Conservation (phyloP, 2,797 vertebrate species). For the Rachycentron canadum region DNA sequence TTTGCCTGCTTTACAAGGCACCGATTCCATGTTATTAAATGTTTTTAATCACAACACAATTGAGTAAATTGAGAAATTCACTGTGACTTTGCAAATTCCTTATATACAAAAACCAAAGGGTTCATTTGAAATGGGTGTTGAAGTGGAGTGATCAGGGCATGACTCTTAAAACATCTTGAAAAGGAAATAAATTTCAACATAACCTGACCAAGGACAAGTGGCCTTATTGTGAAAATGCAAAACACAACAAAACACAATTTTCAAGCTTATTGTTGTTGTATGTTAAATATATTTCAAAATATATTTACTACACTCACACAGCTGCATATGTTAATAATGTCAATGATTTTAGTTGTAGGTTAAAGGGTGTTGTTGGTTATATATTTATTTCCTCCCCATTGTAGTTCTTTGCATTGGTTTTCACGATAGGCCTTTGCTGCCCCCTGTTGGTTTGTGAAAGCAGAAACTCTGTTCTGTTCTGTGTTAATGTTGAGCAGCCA, state of each 20-base stretch:
- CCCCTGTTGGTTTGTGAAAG: not conserved
- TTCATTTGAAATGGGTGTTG: not conserved
- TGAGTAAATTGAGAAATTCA: not conserved
- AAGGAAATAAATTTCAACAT: not conserved
- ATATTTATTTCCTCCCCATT: too few relatives aligned
- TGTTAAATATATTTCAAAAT: not conserved
- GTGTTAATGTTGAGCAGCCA: not conserved
- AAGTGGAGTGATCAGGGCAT: not conserved
- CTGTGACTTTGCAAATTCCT: not conserved
- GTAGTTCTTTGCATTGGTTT: not conserved
- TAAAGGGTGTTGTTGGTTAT: not conserved
- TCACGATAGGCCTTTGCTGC: not conserved
- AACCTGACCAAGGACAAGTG: not conserved
- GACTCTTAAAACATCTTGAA: not conserved
- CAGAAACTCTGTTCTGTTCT: not conserved
- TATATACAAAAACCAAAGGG: not conserved
- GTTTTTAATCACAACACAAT: not conserved
- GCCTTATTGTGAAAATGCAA: not conserved
- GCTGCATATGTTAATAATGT: not conserved
- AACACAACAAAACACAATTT: not conserved
- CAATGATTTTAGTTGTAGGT: not conserved
- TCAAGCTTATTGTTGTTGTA: not conserved
- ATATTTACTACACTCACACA: not conserved
- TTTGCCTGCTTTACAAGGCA: not conserved
- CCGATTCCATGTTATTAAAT: slow-evolving; percentile 9